A percentile compares a stretch with the other conserved stretches of the same genome.
These are phyloP conservation scores for Tromatobia lineatoria DNA, from an alignment of 2,888 invertebrate species.

Conservation along the genomic window DNA sequence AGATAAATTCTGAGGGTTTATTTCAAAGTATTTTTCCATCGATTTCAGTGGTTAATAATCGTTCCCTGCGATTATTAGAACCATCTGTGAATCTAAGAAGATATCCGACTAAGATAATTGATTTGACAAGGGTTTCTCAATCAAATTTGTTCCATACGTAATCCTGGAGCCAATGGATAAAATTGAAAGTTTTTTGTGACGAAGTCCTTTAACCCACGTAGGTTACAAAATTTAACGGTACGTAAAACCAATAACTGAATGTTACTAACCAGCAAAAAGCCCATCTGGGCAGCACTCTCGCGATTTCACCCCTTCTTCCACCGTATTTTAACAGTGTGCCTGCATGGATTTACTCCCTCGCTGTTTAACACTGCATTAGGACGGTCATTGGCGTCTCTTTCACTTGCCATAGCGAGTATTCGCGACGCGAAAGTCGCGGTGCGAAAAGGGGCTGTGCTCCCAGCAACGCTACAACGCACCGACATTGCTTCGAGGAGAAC, in stretches of 20 bases:
- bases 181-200: slow-evolving; percentile 25
- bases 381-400: slow-evolving; percentile 33
- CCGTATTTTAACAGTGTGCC: slow-evolving; percentile 35
- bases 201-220: slow-evolving; percentile 4
- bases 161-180: background rate
- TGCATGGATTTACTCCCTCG: slow-evolving; percentile 50
- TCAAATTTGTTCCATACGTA: slow-evolving; percentile 13
- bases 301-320: slow-evolving; percentile 38
- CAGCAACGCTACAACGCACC: slow-evolving; percentile 49
- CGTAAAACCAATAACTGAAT: slow-evolving; percentile 39
- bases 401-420: slow-evolving; percentile 10
- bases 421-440: slow-evolving; percentile 21
- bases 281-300: slow-evolving; percentile 4
- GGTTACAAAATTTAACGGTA: slow-evolving; percentile 38
- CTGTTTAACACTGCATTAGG: slow-evolving; percentile 62
- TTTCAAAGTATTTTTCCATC: no score
- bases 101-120: no score
- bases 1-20: no score
- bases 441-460: slow-evolving; percentile 26
- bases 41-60: no score
- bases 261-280: slow-evolving; percentile 25
- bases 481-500: slow-evolving; percentile 61
- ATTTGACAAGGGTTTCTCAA: background rate
- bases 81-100: no score
- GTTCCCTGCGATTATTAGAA: no score